Conservation (phyloP, 1,140 invertebrate genomes). For the Physella acuta region DNA sequence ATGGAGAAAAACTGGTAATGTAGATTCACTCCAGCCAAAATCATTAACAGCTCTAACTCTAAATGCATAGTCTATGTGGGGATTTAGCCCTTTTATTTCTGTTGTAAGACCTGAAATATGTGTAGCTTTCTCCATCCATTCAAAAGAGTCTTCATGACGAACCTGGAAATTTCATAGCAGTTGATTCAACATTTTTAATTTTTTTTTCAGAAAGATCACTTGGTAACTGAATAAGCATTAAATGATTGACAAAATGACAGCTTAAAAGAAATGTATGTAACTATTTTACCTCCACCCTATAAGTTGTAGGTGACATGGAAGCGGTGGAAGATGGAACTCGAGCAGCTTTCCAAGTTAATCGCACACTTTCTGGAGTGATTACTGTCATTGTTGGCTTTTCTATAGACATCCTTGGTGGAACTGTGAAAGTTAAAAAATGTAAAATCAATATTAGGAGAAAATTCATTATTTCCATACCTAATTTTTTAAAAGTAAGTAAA, state of each 20-base stretch:
- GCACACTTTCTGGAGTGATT: conserved; percentile 35
- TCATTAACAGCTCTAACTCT: conserved; percentile 95
- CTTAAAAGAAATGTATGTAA: neutral
- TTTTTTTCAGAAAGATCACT: too few species aligned
- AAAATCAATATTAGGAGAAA: neutral
- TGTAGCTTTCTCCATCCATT: conserved; percentile 48
- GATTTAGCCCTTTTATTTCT: conserved; percentile 45
- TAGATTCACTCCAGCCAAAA: conserved; percentile 90
- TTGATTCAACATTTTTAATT: neutral
- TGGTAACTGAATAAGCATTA: neutral
- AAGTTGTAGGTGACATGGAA: conserved; percentile 42
- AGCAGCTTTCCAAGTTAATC: conserved; percentile 46
- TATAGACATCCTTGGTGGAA: conserved; percentile 49
- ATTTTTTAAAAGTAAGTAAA: neutral
- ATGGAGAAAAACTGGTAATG: conserved; percentile 66
- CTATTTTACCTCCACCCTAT: conserved; percentile 41
- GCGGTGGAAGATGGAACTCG: conserved; percentile 39
- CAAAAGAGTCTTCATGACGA: conserved; percentile 38
- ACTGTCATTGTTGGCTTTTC: conserved; percentile 46
- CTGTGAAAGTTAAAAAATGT: too few species aligned
- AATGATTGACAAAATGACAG: neutral
- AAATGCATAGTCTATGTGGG: conserved; percentile 89
- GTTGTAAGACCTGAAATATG: conserved; percentile 33
- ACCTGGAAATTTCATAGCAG: conserved; percentile 26
- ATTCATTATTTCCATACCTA: neutral